A percentile compares a stretch with the other conserved stretches of the same genome.
Conservation (phyloP, 2,888 invertebrate species). For the Himalopsyche tibetana region DNA sequence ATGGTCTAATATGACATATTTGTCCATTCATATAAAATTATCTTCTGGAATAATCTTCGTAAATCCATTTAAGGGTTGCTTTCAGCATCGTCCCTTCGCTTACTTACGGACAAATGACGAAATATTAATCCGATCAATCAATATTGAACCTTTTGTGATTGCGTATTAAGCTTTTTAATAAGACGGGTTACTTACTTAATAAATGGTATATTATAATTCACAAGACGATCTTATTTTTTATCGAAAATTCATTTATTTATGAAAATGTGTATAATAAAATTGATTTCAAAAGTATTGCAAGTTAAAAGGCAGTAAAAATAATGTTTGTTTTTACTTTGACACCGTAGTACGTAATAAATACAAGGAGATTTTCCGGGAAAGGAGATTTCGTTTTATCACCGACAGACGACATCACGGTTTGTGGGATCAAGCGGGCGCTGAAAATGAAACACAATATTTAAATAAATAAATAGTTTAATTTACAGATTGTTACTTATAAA, state of each 20-base stretch:
- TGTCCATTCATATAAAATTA: too few relatives aligned
- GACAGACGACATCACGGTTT: conserved; percentile 19
- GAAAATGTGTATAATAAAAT: conserved; percentile 44
- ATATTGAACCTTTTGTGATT: too few relatives aligned
- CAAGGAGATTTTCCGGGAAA: conserved; percentile 35
- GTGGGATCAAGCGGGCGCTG: conserved; percentile 57
- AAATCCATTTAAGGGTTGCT: too few relatives aligned
- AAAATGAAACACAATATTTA: conserved; percentile 26
- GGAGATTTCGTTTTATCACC: conserved; percentile 22
- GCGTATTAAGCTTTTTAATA: too few relatives aligned
- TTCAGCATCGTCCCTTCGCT: too few relatives aligned
- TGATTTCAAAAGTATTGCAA: conserved; percentile 19
- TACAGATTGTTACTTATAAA: neutral
- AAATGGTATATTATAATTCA: too few relatives aligned
- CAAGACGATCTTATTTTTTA: conserved; percentile 1
- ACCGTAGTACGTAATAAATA: neutral
- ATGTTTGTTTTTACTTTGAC: conserved; percentile 33
- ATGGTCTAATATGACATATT: too few relatives aligned
- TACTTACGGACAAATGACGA: too few relatives aligned
- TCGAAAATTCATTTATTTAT: conserved; percentile 35
- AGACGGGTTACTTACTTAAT: too few relatives aligned
- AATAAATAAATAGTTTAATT: neutral
- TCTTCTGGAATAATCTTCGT: too few relatives aligned
- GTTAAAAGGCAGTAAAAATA: conserved; percentile 38
- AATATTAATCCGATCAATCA: too few relatives aligned